Evolutionary conservation across 2,797 vertebrate genomes (phyloP), one percentile per base, ranked within the genome.

Genomic region (Molossus molossus): DNA sequence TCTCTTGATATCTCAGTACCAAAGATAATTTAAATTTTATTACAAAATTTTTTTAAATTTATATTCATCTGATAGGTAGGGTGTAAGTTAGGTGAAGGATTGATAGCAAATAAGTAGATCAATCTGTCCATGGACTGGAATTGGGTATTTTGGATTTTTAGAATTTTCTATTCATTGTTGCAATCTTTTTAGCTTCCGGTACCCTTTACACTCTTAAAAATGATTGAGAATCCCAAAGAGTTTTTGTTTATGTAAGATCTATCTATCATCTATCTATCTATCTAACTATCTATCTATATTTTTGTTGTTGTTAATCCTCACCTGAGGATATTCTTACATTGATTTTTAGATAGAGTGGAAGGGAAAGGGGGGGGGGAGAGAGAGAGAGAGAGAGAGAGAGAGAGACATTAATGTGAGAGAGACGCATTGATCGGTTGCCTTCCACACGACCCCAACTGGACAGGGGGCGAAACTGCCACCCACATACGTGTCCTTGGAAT

Each of bases 131-230:
- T 91, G 14, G 48, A 53, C 18, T 37, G 10, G n/a, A 94, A 75
- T 8, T 72, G 29, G 72, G 40, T 67, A 81, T 79, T 81, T 93
- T 92, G 45, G 21, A 62, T 94, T 95, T 96, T 93, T n/a, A 93
- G 80, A 89, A 55, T 33, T 94, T 72, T 60, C 64, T 76, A 20
- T 82, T 67, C 50, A 45, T 90, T 90, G 17, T 95, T 94, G 25
- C 29, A 92, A 70, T 23, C 18, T 21, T 94, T 53, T 65, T 90
- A 12, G 73, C 69, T 67, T 92, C 11, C n/a, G 62, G 40, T 85
- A 7, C 48, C 12, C 55, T 90, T 82, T 92, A 76, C 10, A 70
- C 23, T 91, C 65, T 93, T 94, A 90, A 87, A 91, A 83, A 72
- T 93, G 53, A 62, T 15, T 90, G 76, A 70, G 62, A 87, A 69